Base-by-base conservation (phyloP, 2,797 vertebrate genomes). In the Siniperca undulata region DNA sequence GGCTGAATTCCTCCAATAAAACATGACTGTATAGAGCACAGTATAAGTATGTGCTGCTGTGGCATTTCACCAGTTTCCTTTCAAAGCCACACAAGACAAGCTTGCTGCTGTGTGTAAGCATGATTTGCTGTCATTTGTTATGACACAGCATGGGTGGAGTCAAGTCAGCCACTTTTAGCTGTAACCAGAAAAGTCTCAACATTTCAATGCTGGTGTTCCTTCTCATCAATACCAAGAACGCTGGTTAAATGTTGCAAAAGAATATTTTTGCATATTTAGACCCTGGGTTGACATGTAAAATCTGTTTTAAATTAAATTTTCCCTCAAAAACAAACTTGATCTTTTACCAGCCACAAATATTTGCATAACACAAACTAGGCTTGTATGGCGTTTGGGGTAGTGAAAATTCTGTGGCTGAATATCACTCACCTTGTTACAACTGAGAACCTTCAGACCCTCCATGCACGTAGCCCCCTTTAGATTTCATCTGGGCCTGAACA, bases 401-500 rank as follows among this genome's bases (percentile, higher is more conserved):
- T 68, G 75, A 79, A 71, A 75, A 61, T 19, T 55, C 8, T 59
- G 67, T 10, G 46, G 42, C 14, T 77, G 13, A 53, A 73, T 48
- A 40, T 60, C 60, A 70, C 88, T 94, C 69, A 95, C 95, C 92
- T 91, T 52, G 83, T 93, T 95, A 97, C 83, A 95, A 94, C 75
- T 95, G 96, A 70, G 90, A 93, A 30, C 89, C 94, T 83, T 96
- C 94, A 61, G 94, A 92, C 4, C 93, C 87, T 61, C 91, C 90
- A 14, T 95, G 94, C 5, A 76, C 90, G 59, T 96, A 96, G 34
- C 95, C 96, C 36, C 97, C 96, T 97, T 98, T 97, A 82, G 96
- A 97, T 94, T 98, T 98, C 97, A 97, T 97, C 88, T 97, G 96
- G 70, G 96, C 92, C 88, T 97, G 97, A 90, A 98, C 95, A 20